phyloP scores from a whole-genome alignment of 2,888 invertebrate species.

The Apamea sordens region DNA sequence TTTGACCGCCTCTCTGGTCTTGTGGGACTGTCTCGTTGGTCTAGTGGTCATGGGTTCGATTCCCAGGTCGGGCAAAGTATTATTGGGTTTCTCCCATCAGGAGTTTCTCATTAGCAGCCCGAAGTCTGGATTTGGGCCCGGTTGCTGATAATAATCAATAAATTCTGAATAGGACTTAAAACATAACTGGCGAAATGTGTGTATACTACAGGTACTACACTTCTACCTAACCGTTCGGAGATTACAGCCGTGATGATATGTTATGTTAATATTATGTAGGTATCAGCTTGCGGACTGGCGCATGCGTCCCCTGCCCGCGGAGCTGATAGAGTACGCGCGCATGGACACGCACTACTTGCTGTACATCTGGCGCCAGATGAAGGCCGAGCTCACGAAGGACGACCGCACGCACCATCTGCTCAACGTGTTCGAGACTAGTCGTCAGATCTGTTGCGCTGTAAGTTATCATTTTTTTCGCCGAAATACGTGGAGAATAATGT shows the following conservation, averaged over 20 bases:
- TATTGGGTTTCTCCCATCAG: not conserved
- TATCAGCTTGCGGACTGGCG: slow-evolving; percentile 99
- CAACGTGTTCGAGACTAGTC: slow-evolving; percentile 93
- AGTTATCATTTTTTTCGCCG: slow-evolving; percentile 53
- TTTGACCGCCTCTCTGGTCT: not conserved
- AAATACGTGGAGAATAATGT: not conserved
- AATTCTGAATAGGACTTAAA: not conserved
- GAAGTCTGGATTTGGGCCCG: not conserved
- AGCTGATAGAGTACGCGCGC: slow-evolving; percentile 96
- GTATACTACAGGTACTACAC: not conserved
- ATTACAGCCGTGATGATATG: not conserved
- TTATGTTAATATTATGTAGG: slow-evolving; percentile 63
- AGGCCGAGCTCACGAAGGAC: slow-evolving; percentile 92
- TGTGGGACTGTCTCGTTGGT: too few relatives aligned
- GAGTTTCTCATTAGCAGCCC: not conserved
- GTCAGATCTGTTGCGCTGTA: slow-evolving; percentile 91
- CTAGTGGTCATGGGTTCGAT: not conserved
- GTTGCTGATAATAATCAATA: not conserved
- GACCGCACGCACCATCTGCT: slow-evolving; percentile 91
- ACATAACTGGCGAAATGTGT: not conserved
- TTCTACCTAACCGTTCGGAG: too few relatives aligned
- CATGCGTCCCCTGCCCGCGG: slow-evolving; percentile 95
- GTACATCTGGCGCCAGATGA: slow-evolving; percentile 95
- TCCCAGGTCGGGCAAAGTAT: not conserved
- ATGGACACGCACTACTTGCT: slow-evolving; percentile 98